A percentile compares a stretch with the other conserved stretches of the same genome.
These are phyloP conservation scores for Kradibia gibbosae DNA, from an alignment of 1,140 invertebrate species.

Conservation along the genomic window DNA sequence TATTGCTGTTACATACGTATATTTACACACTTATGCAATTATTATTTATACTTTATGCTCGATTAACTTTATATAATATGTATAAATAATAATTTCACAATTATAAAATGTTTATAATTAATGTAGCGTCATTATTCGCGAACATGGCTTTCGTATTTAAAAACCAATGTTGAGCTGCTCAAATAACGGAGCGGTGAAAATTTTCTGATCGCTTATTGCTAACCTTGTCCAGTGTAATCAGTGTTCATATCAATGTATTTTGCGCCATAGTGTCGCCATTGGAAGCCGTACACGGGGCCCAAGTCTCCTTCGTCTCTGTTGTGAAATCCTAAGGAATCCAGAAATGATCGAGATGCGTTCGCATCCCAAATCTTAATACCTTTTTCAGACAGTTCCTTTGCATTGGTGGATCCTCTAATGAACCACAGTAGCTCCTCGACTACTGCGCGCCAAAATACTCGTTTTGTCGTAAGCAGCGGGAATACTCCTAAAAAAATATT, in stretches of 20 bases:
- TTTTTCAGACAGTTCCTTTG: slow-evolving; percentile 89
- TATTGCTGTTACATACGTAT: too few relatives aligned
- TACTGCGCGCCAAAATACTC: slow-evolving; percentile 94
- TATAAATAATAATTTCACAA: too few relatives aligned
- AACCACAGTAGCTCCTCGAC: slow-evolving; percentile 98
- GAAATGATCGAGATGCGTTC: slow-evolving; percentile 92
- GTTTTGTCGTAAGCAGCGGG: slow-evolving; percentile 96
- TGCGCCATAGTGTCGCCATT: slow-evolving; percentile 99
- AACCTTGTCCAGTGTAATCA: slow-evolving; percentile 90
- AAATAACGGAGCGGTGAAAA: too few relatives aligned
- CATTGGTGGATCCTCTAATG: slow-evolving; percentile 93
- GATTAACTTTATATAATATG: too few relatives aligned
- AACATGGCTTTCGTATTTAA: too few relatives aligned
- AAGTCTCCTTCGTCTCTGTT: slow-evolving; percentile 95
- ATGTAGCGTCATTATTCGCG: too few relatives aligned
- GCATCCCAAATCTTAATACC: slow-evolving; percentile 97
- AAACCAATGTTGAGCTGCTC: too few relatives aligned
- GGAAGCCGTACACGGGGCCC: slow-evolving; percentile 98
- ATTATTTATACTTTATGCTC: too few relatives aligned
- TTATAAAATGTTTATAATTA: too few relatives aligned
- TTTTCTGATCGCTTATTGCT: too few relatives aligned
- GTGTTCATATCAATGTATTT: slow-evolving; percentile 88
- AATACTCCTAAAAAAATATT: slow-evolving; percentile 75
- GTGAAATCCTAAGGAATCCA: slow-evolving; percentile 89
- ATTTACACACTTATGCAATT: too few relatives aligned